phyloP scores from a whole-genome alignment of 2,797 vertebrate species.

The Chelon auratus region DNA sequence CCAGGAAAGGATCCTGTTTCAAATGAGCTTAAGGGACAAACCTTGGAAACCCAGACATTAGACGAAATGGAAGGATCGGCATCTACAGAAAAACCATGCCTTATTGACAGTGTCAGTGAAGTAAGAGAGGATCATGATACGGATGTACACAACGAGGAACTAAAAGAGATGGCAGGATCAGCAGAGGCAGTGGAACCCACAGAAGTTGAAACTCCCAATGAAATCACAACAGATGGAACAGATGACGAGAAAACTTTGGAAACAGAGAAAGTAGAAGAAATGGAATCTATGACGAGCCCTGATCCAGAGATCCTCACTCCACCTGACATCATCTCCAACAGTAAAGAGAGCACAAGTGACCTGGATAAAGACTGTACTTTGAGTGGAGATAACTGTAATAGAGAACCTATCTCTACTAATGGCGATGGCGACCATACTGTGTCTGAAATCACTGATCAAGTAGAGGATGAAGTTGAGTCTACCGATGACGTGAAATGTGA shows the following conservation, averaged over 20 bases:
- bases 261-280: conserved; percentile 11
- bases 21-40: conserved; percentile 22
- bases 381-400: conserved; percentile 20
- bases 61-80: not conserved
- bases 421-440: not conserved
- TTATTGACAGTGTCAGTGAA: not conserved
- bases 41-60: not conserved
- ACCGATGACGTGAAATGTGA: conserved; percentile 16
- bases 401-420: not conserved
- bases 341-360: not conserved
- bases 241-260: conserved; percentile 18
- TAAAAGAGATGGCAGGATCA: conserved; percentile 8
- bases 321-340: conserved; percentile 3
- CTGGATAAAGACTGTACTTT: not conserved
- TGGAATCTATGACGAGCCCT: not conserved
- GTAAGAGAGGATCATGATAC: not conserved
- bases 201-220: conserved; percentile 4
- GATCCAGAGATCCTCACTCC: conserved; percentile 5
- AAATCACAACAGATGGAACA: not conserved
- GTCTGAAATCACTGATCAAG: not conserved
- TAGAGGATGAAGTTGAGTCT: conserved; percentile 15
- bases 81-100: not conserved
- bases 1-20: conserved; percentile 13
- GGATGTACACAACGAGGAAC: not conserved
- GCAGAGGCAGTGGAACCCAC: not conserved